phyloP scores from a whole-genome alignment of 2,888 invertebrate genomes.

The Sarcophaga variegata region DNA sequence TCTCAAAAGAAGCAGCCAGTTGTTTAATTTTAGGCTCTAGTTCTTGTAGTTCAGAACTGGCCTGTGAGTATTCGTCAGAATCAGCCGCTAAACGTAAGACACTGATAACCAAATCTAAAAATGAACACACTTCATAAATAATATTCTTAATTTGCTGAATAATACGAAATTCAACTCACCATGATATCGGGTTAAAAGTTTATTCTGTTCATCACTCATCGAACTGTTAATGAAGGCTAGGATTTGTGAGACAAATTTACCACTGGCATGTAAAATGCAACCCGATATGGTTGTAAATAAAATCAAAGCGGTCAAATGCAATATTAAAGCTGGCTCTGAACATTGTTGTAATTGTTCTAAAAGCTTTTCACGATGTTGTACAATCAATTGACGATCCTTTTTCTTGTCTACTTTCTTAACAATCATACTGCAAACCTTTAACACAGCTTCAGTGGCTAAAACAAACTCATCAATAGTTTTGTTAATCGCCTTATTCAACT shows the following conservation, averaged over 20 bases:
- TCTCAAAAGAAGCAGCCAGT: slow-evolving; percentile 76
- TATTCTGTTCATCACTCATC: slow-evolving; percentile 86
- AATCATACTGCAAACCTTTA: slow-evolving; percentile 89
- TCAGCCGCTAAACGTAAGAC: slow-evolving; percentile 83
- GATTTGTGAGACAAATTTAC: slow-evolving; percentile 93
- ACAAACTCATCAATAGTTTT: slow-evolving; percentile 91
- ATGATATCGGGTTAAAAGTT: slow-evolving; percentile 87
- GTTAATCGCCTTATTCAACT: slow-evolving; percentile 87
- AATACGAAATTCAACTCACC: slow-evolving; percentile 83
- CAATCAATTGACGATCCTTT: slow-evolving; percentile 89
- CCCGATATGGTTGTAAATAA: slow-evolving; percentile 92
- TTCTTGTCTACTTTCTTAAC: slow-evolving; percentile 95
- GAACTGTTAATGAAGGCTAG: slow-evolving; percentile 88
- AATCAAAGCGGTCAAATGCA: slow-evolving; percentile 90
- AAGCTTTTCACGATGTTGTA: slow-evolving; percentile 91
- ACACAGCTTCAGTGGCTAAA: slow-evolving; percentile 87
- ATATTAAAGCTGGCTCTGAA: slow-evolving; percentile 89
- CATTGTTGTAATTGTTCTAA: slow-evolving; percentile 89
- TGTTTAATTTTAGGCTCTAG: slow-evolving; percentile 75
- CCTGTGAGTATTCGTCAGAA: slow-evolving; percentile 82
- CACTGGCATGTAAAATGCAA: slow-evolving; percentile 94
- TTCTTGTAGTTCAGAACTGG: slow-evolving; percentile 79
- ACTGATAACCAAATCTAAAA: slow-evolving; percentile 86
- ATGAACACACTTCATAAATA: not conserved
- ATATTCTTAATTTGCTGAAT: not conserved